phyloP scores from a whole-genome alignment of 2,113 vertebrate species.

The Siniperca knerii region DNA sequence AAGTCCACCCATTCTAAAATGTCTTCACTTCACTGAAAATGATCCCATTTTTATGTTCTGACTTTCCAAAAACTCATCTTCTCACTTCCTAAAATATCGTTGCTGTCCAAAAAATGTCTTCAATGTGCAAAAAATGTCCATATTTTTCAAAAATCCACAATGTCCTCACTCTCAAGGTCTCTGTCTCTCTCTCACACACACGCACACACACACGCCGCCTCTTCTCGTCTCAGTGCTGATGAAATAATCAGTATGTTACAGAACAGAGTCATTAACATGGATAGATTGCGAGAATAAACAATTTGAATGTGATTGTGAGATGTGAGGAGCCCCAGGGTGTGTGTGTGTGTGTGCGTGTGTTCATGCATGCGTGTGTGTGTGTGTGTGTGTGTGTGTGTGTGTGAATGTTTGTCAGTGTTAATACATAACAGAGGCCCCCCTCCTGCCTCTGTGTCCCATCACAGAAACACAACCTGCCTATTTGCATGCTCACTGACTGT shows the following conservation, averaged over 20 bases:
- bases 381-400: background rate
- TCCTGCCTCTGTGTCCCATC: constrained; percentile 38
- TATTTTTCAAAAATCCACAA: background rate
- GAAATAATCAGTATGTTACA: constrained; percentile 46
- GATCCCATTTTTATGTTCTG: too few species aligned
- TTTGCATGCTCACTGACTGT: constrained; percentile 81
- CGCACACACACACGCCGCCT: background rate
- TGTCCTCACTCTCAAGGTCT: background rate
- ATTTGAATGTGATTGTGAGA: constrained; percentile 53
- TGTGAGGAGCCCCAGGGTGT: constrained; percentile 32
- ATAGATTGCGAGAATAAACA: constrained; percentile 46
- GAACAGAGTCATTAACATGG: constrained; percentile 52
- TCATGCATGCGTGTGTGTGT: background rate
- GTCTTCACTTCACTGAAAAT: too few species aligned
- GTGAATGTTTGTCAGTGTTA: constrained; percentile 39
- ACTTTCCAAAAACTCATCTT: too few species aligned
- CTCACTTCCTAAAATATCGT: too few species aligned
- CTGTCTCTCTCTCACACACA: background rate
- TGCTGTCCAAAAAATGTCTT: too few species aligned
- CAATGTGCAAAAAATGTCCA: background rate
- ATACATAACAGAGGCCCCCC: constrained; percentile 47
- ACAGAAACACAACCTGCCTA: constrained; percentile 66
- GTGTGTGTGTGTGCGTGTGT: constrained; percentile 12
- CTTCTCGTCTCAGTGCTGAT: background rate
- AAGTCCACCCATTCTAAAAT: too few species aligned